Conservation (phyloP, 2,888 invertebrate genomes). For the Metalampra italica region DNA sequence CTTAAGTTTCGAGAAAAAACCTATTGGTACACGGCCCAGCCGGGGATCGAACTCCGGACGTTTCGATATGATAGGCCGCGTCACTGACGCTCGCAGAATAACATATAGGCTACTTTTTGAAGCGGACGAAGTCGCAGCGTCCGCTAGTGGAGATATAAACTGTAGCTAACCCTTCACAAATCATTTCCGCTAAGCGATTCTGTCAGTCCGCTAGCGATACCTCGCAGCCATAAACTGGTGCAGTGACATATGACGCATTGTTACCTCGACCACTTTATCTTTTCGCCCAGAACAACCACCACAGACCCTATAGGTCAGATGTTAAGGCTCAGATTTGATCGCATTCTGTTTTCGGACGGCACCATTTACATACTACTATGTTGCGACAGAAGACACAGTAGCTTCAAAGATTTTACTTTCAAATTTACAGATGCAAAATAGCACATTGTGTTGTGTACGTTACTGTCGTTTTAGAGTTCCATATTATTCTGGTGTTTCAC, state of each 20-base stretch:
- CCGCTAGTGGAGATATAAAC: no score
- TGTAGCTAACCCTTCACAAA: slow-evolving; percentile 50
- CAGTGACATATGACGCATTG: slow-evolving; percentile 70
- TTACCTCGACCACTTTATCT: slow-evolving; percentile 32
- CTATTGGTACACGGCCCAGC: no score
- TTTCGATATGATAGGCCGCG: no score
- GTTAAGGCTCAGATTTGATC: slow-evolving; percentile 19
- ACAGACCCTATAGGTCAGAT: neutral
- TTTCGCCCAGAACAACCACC: slow-evolving; percentile 17
- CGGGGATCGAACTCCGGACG: no score
- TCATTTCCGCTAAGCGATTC: slow-evolving; percentile 62
- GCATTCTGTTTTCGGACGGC: neutral
- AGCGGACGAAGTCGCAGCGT: no score
- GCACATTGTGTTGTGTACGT: slow-evolving; percentile 62
- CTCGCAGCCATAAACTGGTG: slow-evolving; percentile 59
- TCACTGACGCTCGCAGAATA: no score
- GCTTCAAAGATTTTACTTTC: slow-evolving; percentile 64
- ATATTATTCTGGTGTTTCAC: slow-evolving; percentile 51
- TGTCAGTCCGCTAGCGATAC: slow-evolving; percentile 67
- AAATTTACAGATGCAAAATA: slow-evolving; percentile 67
- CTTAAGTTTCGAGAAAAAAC: no score
- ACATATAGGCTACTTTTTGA: no score
- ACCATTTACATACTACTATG: slow-evolving; percentile 39
- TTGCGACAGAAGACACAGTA: slow-evolving; percentile 70
- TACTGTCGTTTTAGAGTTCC: slow-evolving; percentile 41